Percentiles rank a stretch among this genome's conserved stretches.
These are phyloP conservation scores for Aphyosemion australe DNA, from an alignment of 2,113 vertebrate genomes.

Conservation along the genomic window DNA sequence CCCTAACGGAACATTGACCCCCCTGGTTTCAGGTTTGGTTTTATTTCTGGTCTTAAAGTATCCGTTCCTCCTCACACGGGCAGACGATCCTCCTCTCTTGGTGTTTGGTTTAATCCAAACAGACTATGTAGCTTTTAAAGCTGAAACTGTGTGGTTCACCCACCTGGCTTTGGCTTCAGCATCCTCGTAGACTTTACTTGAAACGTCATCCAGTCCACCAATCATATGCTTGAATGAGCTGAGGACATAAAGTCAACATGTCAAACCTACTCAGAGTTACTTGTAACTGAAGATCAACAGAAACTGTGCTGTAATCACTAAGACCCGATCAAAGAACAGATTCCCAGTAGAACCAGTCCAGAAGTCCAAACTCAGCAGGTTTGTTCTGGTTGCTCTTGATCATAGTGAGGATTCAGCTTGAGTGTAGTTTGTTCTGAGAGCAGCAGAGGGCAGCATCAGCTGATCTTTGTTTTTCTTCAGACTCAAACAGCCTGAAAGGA, in stretches of 20 bases:
- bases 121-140: too few relatives aligned
- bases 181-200: constrained; percentile 94
- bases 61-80: too few relatives aligned
- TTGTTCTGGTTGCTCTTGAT: too few relatives aligned
- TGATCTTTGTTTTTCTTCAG: not conserved
- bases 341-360: not conserved
- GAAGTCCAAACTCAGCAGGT: not conserved
- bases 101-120: too few relatives aligned
- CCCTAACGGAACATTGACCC: too few relatives aligned
- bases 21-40: too few relatives aligned
- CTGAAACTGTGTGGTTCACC: constrained; percentile 53
- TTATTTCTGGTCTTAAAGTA: too few relatives aligned
- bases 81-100: too few relatives aligned
- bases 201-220: constrained; percentile 91
- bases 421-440: accelerated
- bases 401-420: too few relatives aligned
- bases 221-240: constrained; percentile 98
- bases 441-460: constrained; percentile 45
- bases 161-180: constrained; percentile 95
- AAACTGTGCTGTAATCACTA: too few relatives aligned
- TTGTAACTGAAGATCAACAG: not conserved
- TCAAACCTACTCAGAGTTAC: not conserved
- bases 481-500: too few relatives aligned
- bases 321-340: not conserved
- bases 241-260: constrained; percentile 22